Conservation (phyloP, 2,797 vertebrate species). For the Heteromormyrus szaboi region DNA sequence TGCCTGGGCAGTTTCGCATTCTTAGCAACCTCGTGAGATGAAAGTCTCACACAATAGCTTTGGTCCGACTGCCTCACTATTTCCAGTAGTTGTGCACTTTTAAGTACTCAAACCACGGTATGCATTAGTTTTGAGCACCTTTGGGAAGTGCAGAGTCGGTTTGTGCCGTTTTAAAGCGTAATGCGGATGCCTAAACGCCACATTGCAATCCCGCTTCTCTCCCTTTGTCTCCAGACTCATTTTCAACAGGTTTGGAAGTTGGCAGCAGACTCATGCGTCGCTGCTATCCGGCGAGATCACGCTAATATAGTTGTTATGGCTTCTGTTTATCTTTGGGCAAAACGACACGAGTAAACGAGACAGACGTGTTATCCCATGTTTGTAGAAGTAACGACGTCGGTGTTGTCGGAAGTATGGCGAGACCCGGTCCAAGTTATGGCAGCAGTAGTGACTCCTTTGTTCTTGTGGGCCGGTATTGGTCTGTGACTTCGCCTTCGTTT, state of each 20-base stretch:
- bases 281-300: neutral
- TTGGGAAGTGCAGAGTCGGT: neutral
- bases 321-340: neutral
- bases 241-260: slow-evolving; percentile 65
- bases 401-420: neutral
- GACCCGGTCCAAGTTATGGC: neutral
- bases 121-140: neutral
- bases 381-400: neutral
- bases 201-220: slow-evolving; percentile 56
- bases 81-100: neutral
- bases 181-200: neutral
- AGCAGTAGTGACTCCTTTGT: slow-evolving; percentile 8
- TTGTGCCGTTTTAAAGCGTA: slow-evolving; percentile 30
- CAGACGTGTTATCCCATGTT: slow-evolving; percentile 19
- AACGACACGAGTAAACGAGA: neutral
- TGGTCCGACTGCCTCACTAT: neutral
- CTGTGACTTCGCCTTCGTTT: neutral
- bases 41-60: neutral
- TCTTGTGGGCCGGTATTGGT: neutral
- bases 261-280: slow-evolving; percentile 21
- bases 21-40: neutral
- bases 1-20: neutral
- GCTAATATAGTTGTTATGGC: slow-evolving; percentile 49
- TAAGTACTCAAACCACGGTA: neutral
- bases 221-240: slow-evolving; percentile 75